A percentile compares a stretch with the other conserved stretches of the same genome.
These are phyloP conservation scores for Crepidodera aurea DNA, from an alignment of 2,888 invertebrate species.

Conservation along the genomic window DNA sequence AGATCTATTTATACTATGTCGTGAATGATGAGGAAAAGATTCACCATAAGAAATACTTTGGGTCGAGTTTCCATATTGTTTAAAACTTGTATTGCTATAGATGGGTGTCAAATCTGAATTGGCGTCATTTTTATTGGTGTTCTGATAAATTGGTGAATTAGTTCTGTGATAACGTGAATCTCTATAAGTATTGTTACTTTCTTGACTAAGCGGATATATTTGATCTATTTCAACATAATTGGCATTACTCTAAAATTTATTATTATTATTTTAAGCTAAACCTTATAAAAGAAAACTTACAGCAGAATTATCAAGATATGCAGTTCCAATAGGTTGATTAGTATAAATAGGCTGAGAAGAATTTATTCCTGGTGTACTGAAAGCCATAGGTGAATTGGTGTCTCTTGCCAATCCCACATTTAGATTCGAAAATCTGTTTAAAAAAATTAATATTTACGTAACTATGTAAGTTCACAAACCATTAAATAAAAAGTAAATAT, in stretches of 20 bases:
- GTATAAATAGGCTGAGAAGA: slow-evolving; percentile 65
- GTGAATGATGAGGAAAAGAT: slow-evolving; percentile 64
- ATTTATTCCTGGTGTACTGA: slow-evolving; percentile 59
- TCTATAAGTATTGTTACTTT: slow-evolving; percentile 52
- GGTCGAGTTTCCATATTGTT: slow-evolving; percentile 57
- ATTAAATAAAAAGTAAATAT: neutral
- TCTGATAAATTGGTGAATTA: slow-evolving; percentile 67
- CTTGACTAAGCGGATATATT: slow-evolving; percentile 63
- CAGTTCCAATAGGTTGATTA: slow-evolving; percentile 65
- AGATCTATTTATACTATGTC: slow-evolving; percentile 64
- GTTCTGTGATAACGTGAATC: slow-evolving; percentile 59
- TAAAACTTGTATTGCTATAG: slow-evolving; percentile 65
- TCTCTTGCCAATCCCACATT: slow-evolving; percentile 64
- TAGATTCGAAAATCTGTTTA: slow-evolving; percentile 72
- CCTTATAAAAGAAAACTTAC: slow-evolving; percentile 46
- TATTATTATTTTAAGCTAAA: slow-evolving; percentile 7
- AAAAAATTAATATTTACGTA: slow-evolving; percentile 15
- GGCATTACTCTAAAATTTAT: slow-evolving; percentile 52
- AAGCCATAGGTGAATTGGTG: slow-evolving; percentile 53
- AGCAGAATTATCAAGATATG: slow-evolving; percentile 64
- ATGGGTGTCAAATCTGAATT: slow-evolving; percentile 60
- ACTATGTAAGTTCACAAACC: neutral
- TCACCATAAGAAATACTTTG: slow-evolving; percentile 66
- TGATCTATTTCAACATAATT: slow-evolving; percentile 69
- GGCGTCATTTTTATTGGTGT: slow-evolving; percentile 54